Base-by-base conservation (phyloP, 2,113 vertebrate genomes). In the Isichthys henryi region DNA sequence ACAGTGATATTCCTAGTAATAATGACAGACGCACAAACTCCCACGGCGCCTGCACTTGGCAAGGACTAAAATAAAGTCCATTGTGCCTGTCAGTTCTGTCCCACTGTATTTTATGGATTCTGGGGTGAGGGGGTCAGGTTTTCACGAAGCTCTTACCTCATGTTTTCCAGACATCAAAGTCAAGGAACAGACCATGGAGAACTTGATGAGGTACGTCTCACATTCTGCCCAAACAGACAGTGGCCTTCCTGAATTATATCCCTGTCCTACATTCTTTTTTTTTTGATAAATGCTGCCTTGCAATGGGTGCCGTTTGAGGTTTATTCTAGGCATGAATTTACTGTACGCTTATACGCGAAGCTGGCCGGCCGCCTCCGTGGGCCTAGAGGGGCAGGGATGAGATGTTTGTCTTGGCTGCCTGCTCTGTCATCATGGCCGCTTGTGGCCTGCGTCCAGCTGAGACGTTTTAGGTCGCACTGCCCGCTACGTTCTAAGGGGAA, bases 111-210 rank as follows among this genome's bases (percentile, higher is more conserved):
- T 66, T 66, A 88, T 66, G 56, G 50, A 5, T n/a, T 8, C 21
- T 0, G 21, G 21, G 10, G 13, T 19, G 11, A 23, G 31, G 50
- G 19, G 58, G 62, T 43, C 19, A 45, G 23, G 39, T 52, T 90
- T 89, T 91, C 85, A 15, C 7, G 48, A 9, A n/a, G 17, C 89
- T 53, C 87, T 23, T 56, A 70, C 48, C 82, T 83, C 74, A 86
- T 92, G 11, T 90, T 39, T 88, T 91, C 0, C 95, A 99, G 98
- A 99, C 92, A 98, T 99, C 91, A 99, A 98, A 95, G 96, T 99
- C 77, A 99, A 99, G 94, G 98, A 99, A 93, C 98, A 98, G 92
- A 97, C 97, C 91, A 70, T 98, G 91, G 97, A 99, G 95, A 99
- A 99, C 93, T 95, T 99, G 88, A 97, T 99, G 95, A 99, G 96